Conservation (phyloP, 1,140 invertebrate genomes). For the Apocrypta bakeri region DNA sequence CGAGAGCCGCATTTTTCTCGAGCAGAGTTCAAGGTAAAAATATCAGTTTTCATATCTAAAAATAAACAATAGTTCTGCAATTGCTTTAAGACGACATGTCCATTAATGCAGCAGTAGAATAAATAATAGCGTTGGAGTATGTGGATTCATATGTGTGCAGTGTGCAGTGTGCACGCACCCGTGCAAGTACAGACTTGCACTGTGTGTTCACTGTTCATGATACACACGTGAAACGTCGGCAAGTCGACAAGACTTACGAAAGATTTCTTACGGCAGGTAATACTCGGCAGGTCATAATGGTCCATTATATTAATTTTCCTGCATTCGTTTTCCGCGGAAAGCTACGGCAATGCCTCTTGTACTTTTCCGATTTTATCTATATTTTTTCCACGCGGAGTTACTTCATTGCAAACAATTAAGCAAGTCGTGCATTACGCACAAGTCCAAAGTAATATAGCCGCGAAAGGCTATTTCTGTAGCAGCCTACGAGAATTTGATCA, state of each 20-base stretch:
- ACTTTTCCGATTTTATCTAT: slow-evolving; percentile 4
- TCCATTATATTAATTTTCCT: slow-evolving; percentile 15
- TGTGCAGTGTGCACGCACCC: neutral
- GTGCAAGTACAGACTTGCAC: neutral
- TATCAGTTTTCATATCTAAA: neutral
- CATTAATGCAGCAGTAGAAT: neutral
- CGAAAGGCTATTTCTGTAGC: too few species aligned
- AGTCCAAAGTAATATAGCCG: neutral
- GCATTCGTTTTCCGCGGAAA: slow-evolving; percentile 22
- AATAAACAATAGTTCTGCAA: neutral
- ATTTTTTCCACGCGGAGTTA: slow-evolving; percentile 1
- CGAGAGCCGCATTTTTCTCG: slow-evolving; percentile 15
- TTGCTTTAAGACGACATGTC: neutral
- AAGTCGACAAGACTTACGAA: slow-evolving; percentile 13
- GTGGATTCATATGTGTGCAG: neutral
- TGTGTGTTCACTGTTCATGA: neutral
- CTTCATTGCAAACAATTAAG: slow-evolving; percentile 14
- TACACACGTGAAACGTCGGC: neutral
- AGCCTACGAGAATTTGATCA: neutral
- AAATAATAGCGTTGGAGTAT: too few species aligned
- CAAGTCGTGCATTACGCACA: neutral
- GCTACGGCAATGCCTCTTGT: neutral
- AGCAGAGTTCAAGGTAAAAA: slow-evolving; percentile 22
- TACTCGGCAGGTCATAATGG: neutral
- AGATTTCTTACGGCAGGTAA: neutral